A percentile compares a stretch with the other conserved stretches of the same genome.
Evolutionary conservation across 2,888 invertebrate genomes (phyloP).

Genomic region (Notodonta dromedarius): DNA sequence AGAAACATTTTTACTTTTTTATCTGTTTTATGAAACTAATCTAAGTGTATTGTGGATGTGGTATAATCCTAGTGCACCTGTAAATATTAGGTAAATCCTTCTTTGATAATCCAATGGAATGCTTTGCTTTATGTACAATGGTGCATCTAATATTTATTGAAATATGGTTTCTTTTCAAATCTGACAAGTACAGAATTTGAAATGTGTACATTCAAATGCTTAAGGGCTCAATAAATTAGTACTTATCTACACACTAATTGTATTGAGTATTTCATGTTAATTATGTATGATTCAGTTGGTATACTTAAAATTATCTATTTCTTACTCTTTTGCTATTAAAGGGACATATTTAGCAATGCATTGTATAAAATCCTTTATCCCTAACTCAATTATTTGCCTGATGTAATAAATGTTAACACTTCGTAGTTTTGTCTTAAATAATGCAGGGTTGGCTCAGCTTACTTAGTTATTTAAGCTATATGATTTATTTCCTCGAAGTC

Average conservation of each 20-base stretch:
- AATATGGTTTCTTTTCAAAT: background rate
- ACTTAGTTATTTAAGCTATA: background rate
- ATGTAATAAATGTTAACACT: background rate
- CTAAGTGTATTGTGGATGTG: slow-evolving; percentile 28
- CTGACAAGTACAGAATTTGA: background rate
- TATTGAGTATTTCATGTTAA: background rate
- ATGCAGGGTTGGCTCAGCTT: background rate
- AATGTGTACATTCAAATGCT: too few relatives aligned
- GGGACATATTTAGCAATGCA: background rate
- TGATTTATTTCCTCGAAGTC: too few relatives aligned
- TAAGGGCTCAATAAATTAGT: too few relatives aligned
- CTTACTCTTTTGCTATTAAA: background rate
- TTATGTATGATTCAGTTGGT: background rate
- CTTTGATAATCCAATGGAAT: slow-evolving; percentile 24
- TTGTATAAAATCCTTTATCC: too few relatives aligned
- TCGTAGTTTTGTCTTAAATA: background rate
- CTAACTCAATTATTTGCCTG: too few relatives aligned
- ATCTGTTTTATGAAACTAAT: slow-evolving; percentile 7
- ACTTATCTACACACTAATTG: background rate
- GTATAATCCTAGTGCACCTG: slow-evolving; percentile 33
- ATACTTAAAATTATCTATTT: background rate
- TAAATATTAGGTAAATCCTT: slow-evolving; percentile 26
- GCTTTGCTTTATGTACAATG: slow-evolving; percentile 48
- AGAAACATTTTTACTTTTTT: slow-evolving; percentile 4
- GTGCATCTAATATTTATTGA: slow-evolving; percentile 20